Base-by-base conservation (phyloP, 2,113 vertebrate species). In the Sardina pilchardus region DNA sequence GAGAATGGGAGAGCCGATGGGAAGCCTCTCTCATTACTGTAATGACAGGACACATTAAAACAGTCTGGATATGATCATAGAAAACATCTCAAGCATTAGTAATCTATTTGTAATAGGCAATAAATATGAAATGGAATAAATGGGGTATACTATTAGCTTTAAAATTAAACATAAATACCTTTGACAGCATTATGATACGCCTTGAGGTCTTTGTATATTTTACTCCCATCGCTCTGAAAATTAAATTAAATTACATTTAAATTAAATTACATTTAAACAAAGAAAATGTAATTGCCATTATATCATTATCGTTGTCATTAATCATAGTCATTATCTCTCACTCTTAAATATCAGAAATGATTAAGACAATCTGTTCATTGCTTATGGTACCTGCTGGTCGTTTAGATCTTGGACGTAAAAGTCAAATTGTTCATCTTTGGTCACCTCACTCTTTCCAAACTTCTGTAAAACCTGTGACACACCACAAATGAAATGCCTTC, bases 1-100 rank as follows among this genome's bases (percentile, higher is more conserved):
- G 92, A 0, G 98, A 98, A 88, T 97, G 96, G 0, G 96, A 95
- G 36, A 99, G 94, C 75, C 91, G 96, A 88, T 96, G 95, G 0
- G 97, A 98, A 53, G 97, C 96, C 86, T 98, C 97, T 47, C 96
- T 96, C 97, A 99, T 99, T 88, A 95, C 98, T 99, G 93, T 48
- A 48, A 17, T n/a, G 50, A 16, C 44, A 59, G 50, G 4, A 50
- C 67, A 84, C 16, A 16, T 81, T 45, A 10, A 78, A 34, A 14
- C 34, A 78, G 71, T 34, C 63, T 26, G 14, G 30, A 71, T 30
- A 30, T 30, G 9, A 12, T 71, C 26, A 53, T 19, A 59, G 53
- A 59, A 59, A 59, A 59, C 53, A 59, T 53, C 16, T 17, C 16
- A 53, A 53, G 16, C 16, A 6, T 59, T 24, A 59, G 19, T 21